phyloP scores from a whole-genome alignment of 2,113 vertebrate genomes.

The Lasiurus cinereus region DNA sequence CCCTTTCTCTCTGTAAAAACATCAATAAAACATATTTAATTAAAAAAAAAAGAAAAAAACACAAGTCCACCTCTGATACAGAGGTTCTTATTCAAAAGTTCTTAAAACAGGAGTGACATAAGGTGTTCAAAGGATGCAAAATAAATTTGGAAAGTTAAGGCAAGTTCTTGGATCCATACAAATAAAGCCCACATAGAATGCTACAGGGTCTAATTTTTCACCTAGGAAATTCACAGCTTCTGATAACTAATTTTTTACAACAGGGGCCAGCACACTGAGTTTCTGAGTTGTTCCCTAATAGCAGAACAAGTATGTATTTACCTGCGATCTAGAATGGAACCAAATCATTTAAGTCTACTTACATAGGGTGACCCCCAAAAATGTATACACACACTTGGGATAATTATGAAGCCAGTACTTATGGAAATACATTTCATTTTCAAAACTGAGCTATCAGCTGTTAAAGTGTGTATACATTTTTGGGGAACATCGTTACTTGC shows the following conservation, averaged over 20 bases:
- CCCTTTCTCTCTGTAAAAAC: no score
- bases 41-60: neutral
- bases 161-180: neutral
- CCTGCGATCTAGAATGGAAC: neutral
- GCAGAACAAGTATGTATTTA: neutral
- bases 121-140: neutral
- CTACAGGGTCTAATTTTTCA: neutral
- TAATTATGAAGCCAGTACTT: no score
- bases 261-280: neutral
- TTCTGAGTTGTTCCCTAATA: neutral
- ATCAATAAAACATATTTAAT: no score
- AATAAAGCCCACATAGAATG: slow-evolving; percentile 31
- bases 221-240: neutral
- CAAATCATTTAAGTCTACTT: slow-evolving; percentile 7
- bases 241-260: slow-evolving; percentile 36
- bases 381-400: no score
- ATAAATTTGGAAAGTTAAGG: slow-evolving; percentile 31
- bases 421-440: no score
- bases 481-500: no score
- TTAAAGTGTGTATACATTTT: no score
- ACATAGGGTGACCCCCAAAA: no score
- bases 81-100: neutral
- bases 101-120: neutral
- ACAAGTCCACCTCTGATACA: neutral
- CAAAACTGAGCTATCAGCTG: no score